These are phyloP conservation scores for Etheostoma perlongum DNA, from an alignment of 2,797 vertebrate genomes.

Conservation along the genomic window DNA sequence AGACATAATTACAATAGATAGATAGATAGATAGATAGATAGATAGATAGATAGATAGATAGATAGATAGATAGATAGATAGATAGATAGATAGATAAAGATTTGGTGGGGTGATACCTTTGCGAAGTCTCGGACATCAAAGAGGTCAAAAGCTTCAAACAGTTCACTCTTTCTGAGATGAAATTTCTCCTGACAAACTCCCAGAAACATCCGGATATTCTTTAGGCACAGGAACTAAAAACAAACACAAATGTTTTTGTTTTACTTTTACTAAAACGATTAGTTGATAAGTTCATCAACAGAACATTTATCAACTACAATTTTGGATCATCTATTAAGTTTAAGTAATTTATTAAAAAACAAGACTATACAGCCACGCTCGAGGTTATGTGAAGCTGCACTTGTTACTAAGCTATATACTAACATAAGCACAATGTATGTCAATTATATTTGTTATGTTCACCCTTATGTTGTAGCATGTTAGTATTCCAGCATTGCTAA, in stretches of 20 bases:
- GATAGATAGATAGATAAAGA: background rate
- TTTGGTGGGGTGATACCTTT: slow-evolving; percentile 81
- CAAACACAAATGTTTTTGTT: slow-evolving; percentile 14
- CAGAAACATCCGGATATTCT: slow-evolving; percentile 93
- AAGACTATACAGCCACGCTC: background rate
- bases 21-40: background rate
- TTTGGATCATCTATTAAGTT: background rate
- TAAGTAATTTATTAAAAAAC: background rate
- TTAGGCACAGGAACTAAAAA: slow-evolving; percentile 91
- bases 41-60: background rate
- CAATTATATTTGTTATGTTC: background rate
- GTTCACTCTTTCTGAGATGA: slow-evolving; percentile 88
- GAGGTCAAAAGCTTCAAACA: slow-evolving; percentile 93
- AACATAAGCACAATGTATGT: background rate
- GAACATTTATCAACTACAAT: background rate
- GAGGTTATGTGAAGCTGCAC: background rate
- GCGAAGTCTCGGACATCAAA: slow-evolving; percentile 94
- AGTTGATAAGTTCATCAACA: background rate
- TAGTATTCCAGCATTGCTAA: no score
- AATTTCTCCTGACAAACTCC: slow-evolving; percentile 88
- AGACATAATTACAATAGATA: background rate
- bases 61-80: background rate
- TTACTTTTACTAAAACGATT: background rate
- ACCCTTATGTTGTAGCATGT: background rate
- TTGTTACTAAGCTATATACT: background rate